Evolutionary conservation across 2,113 vertebrate species (phyloP), one percentile per base, ranked within the genome.

Genomic region (Podarcis muralis): DNA sequence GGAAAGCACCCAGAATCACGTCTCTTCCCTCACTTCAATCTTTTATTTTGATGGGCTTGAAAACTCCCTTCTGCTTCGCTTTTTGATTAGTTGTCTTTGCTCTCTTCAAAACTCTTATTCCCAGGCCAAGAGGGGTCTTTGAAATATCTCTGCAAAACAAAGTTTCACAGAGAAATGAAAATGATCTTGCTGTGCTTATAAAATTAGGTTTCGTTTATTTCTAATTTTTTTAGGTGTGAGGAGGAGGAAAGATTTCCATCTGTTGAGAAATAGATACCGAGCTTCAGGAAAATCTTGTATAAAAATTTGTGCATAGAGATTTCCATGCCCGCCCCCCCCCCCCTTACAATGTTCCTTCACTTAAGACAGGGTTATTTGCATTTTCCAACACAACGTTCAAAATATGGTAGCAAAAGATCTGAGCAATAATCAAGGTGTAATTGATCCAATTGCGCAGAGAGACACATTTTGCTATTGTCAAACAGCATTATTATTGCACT

Each of bases 121-220:
- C 37, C 68, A 23, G 48, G 40, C 65, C 87, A 89, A 59, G 18
- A 59, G 43, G 75, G n/a, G 62, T 23, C n/a, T 79, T 71, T 84
- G 65, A 59, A 84, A n/a, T 59, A 62, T 30, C 37, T 79, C 23
- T 68, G 11, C 65, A 35, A 83, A 88, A 88, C n/a, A 84, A 78
- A 84, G 4, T 22, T 20, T 62, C 8, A 87, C 27, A 84, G 65
- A 59, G 43, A 84, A 62, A 30, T 83, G 25, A 76, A 69, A 59
- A 40, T 71, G 18, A 57, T 53, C 27, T 83, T 53, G 57, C 37
- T 76, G n/a, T 43, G 25, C 68, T 59, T 53, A 32, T 84, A 88
- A 65, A 88, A 4, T 11, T 72, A 81, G 81, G n/a, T 48, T 43
- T n/a, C 4, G 30, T 84, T 57, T 53, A 48, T 48, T 48, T 48